Conservation (phyloP, 2,797 vertebrate species). For the Oreochromis mossambicus region DNA sequence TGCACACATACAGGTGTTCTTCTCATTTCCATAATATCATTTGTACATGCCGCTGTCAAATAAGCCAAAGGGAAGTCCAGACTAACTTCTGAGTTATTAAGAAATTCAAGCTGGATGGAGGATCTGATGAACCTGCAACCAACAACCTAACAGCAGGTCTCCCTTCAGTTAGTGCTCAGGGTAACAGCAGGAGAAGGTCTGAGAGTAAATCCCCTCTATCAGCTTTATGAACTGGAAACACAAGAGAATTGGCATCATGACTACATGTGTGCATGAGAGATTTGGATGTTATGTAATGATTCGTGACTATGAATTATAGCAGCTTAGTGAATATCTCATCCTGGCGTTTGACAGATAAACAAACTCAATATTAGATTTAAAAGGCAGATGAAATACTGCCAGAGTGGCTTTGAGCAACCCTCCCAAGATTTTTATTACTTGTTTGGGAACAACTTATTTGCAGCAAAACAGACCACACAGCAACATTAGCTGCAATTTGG, state of each 20-base stretch:
- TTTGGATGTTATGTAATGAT: neutral
- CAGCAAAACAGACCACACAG: neutral
- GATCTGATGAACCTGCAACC: neutral
- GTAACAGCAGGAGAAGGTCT: neutral
- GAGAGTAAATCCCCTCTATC: neutral
- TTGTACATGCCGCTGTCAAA: neutral
- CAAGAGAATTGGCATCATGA: neutral
- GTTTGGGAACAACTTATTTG: neutral
- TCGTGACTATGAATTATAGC: neutral
- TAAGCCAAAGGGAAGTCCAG: neutral
- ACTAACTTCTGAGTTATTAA: neutral
- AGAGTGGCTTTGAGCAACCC: neutral
- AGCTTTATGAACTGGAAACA: neutral
- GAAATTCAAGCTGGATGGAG: neutral
- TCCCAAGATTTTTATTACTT: neutral
- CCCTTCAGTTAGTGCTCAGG: neutral
- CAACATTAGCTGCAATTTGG: neutral
- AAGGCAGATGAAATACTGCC: neutral
- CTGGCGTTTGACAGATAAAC: neutral
- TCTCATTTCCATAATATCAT: neutral
- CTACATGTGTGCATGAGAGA: neutral
- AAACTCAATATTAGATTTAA: neutral
- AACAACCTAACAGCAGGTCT: constrained; percentile 7
- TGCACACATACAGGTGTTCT: neutral
- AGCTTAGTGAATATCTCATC: neutral